Evolutionary conservation across 2,797 vertebrate species (phyloP), one percentile per base, ranked within the genome.

Genomic region (Lithobates pipiens): DNA sequence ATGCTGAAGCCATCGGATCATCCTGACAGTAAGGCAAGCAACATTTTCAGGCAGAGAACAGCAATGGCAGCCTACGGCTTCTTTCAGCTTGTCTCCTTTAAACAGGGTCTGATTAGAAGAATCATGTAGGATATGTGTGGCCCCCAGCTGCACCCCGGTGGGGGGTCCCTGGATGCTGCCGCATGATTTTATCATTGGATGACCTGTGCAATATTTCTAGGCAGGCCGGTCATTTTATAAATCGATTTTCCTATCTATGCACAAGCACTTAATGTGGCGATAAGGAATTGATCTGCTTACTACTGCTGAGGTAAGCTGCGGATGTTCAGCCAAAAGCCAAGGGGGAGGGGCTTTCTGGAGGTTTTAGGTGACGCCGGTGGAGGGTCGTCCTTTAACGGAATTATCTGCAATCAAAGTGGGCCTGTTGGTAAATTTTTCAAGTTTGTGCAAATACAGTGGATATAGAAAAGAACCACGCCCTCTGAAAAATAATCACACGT

Each of bases 231-330:
- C 39, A 21, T 25, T 78, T 5, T 78, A 27, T 46, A 16, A 11
- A 79, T 79, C 68, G 65, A 79, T 79, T 79, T 79, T 79, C 25
- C 77, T 46, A 46, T 50, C 69, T 76, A 16, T 57, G 18, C 2
- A 10, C 2, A 13, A 57, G 54, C 32, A 10, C 54, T 65, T 36
- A 54, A 27, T 25, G 34, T 57, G n/a, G 23, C 61, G 61, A 65
- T 65, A 11, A 63, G 75, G 57, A 18, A 79, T 79, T 29, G 76
- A 78, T 68, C 77, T 36, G 0, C 5, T 27, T 9, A n/a, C 63
- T 79, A 27, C 61, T 79, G 77, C 77, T 79, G 77, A 79, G 27
- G 18, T 25, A 68, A 34, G 63, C 77, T 39, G 57, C 13, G 16
- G 27, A 74, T 42, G 44, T 29, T 29, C 25, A 10, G 9, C 10